Base-by-base conservation (phyloP, 92 coral and sea anemone species). In the Metridium senile region DNA sequence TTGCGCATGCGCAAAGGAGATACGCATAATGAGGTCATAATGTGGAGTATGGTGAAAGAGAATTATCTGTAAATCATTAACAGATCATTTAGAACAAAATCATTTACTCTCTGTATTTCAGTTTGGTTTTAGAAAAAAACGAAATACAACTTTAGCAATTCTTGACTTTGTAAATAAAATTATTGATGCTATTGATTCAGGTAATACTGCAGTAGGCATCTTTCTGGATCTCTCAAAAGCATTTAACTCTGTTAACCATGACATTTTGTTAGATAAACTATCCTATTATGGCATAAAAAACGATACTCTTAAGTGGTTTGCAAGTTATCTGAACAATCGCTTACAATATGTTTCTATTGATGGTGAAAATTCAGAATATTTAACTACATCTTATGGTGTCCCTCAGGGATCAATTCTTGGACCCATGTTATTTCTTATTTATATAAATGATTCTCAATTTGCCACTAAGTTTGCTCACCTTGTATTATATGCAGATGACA, bases 221-320 rank as follows among this genome's bases (percentile, higher is more conserved):
- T 76, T 76, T 26, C 34, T 76, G 23, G 81, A 76, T 29, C 46
- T 72, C 0, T 72, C 66, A 28, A 72, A 72, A 58, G 77, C 77
- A 26, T 53, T 72, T 53, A 33, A 51, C 33, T 20, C 77, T 25
- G 77, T 72, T 22, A 72, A 27, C 2, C 77, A 52, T 58, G 62
- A 72, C 26, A 49, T 72, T 26, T 29, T 52, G 7, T 28, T 72
- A 33, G 66, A 72, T 18, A 72, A 72, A 72, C 77, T 72, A 11
- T 72, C 77, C 22, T 72, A 72, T 28, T 72, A 72, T 51, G 77
- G 77, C 17, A 49, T 53, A 4, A 49, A 53, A 26, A 23, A 49
- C 25, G 77, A 51, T 18, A 53, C 62, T 1, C 59, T 51, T 25
- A 34, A 34, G n/a, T 34, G 75, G 75, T 34, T 70, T 39, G 13